Evolutionary conservation across 2,888 invertebrate species (phyloP).

Genomic region (Oscheius sp.): DNA sequence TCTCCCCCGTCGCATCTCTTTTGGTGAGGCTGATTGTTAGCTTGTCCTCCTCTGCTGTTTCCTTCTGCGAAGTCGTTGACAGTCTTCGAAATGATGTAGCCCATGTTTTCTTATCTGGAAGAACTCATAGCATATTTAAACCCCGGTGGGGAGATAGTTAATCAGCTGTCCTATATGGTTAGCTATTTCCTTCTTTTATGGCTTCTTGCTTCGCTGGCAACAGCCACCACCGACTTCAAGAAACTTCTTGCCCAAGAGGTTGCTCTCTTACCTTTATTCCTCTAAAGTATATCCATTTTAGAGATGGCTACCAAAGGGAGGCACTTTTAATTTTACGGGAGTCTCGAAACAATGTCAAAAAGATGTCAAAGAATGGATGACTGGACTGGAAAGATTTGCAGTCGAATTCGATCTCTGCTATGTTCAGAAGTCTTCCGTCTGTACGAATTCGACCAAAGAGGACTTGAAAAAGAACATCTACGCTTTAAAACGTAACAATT

Average conservation of each 20-base stretch:
- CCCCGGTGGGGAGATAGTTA: too few relatives aligned
- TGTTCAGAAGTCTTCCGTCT: constrained; percentile 33
- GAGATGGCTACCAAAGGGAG: constrained; percentile 15
- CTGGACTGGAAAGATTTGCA: constrained; percentile 5
- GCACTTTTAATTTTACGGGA: neutral
- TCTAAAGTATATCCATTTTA: neutral
- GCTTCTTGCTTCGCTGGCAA: too few relatives aligned
- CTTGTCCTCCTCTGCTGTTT: too few relatives aligned
- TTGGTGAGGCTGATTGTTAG: too few relatives aligned
- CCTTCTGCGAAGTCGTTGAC: too few relatives aligned
- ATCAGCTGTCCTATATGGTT: too few relatives aligned
- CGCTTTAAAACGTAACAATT: constrained; percentile 39
- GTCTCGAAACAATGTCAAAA: neutral
- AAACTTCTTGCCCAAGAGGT: constrained; percentile 4
- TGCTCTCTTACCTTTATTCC: too few relatives aligned
- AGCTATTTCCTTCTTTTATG: too few relatives aligned
- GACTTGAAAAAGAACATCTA: constrained; percentile 37
- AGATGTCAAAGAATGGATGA: neutral
- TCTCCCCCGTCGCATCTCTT: too few relatives aligned
- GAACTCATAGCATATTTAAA: too few relatives aligned
- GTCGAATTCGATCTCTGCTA: constrained; percentile 19
- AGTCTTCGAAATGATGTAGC: too few relatives aligned
- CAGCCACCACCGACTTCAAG: neutral
- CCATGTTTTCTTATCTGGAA: too few relatives aligned
- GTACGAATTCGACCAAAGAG: constrained; percentile 32